These are phyloP conservation scores for Tachysurus vachellii DNA, from an alignment of 2,113 vertebrate species.

Conservation along the genomic window DNA sequence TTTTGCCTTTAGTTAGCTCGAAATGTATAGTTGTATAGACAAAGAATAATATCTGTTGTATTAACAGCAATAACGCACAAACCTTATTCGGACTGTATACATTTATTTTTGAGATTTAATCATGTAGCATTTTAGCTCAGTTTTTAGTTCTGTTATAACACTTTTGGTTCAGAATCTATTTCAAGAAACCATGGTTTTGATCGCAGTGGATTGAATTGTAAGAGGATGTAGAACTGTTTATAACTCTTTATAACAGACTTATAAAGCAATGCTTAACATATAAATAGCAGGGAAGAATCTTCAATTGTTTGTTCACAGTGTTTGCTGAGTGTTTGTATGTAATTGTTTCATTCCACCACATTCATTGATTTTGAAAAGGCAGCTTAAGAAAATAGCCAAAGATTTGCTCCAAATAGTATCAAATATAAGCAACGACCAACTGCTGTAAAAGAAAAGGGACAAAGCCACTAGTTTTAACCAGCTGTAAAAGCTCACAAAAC, in stretches of 20 bases:
- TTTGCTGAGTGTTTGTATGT: conserved; percentile 9
- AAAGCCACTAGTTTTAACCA: conserved; percentile 9
- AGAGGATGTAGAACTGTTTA: not conserved
- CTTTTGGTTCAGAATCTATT: conserved; percentile 31
- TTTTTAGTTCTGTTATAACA: conserved; percentile 31
- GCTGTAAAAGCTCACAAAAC: not conserved
- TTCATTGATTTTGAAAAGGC: conserved; percentile 35
- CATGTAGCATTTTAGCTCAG: conserved; percentile 60
- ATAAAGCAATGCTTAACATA: not conserved
- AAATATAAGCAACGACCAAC: not conserved
- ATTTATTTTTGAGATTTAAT: conserved; percentile 48
- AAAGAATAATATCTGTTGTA: conserved; percentile 3
- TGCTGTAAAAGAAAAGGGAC: conserved; percentile 3
- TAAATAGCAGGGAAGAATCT: conserved; percentile 2
- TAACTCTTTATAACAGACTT: not conserved
- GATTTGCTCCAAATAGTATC: conserved; percentile 34
- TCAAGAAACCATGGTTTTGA: conserved; percentile 51
- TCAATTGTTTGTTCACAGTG: conserved; percentile 26
- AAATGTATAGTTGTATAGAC: not conserved
- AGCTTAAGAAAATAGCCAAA: conserved; percentile 62
- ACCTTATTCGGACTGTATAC: not conserved
- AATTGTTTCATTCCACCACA: conserved; percentile 4
- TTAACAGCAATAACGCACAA: conserved; percentile 9
- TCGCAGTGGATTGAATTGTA: conserved; percentile 1
- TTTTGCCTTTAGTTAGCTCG: not conserved